Conservation (phyloP, 2,113 vertebrate genomes). For the Cottus gobio region DNA sequence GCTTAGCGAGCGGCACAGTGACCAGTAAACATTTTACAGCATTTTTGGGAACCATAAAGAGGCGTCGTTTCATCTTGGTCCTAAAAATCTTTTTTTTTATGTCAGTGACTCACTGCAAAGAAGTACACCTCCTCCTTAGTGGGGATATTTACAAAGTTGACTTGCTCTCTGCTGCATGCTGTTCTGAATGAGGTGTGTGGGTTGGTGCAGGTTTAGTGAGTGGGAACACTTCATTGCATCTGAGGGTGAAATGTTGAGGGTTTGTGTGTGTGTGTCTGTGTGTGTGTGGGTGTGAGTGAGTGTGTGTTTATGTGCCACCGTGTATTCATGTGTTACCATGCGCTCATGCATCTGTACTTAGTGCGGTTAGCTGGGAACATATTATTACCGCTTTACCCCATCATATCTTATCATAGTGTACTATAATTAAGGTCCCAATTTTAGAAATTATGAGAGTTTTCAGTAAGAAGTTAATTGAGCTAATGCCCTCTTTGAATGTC, state of each 20-base stretch:
- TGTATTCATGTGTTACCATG: not conserved
- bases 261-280: conserved; percentile 8
- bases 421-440: conserved; percentile 25
- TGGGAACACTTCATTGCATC: conserved; percentile 58
- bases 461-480: not conserved
- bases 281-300: conserved; percentile 3
- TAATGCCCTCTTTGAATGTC: not conserved
- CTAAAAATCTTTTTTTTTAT: conserved; percentile 48
- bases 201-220: conserved; percentile 41
- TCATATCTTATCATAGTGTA: not conserved
- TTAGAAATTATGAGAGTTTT: conserved; percentile 11
- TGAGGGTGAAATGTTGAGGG: conserved; percentile 49
- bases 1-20: conserved; percentile 28
- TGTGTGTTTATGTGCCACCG: conserved; percentile 12
- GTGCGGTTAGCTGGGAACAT: not conserved
- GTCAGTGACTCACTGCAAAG: conserved; percentile 58
- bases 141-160: conserved; percentile 61
- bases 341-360: conserved; percentile 1
- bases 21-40: conserved; percentile 62
- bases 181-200: conserved; percentile 45
- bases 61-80: conserved; percentile 48
- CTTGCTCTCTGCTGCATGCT: conserved; percentile 17
- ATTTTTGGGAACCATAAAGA: conserved; percentile 48
- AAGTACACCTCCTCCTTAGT: conserved; percentile 46
- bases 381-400: not conserved